Base-by-base conservation (phyloP, 2,797 vertebrate species). In the Catamblyrhynchus diadema region DNA sequence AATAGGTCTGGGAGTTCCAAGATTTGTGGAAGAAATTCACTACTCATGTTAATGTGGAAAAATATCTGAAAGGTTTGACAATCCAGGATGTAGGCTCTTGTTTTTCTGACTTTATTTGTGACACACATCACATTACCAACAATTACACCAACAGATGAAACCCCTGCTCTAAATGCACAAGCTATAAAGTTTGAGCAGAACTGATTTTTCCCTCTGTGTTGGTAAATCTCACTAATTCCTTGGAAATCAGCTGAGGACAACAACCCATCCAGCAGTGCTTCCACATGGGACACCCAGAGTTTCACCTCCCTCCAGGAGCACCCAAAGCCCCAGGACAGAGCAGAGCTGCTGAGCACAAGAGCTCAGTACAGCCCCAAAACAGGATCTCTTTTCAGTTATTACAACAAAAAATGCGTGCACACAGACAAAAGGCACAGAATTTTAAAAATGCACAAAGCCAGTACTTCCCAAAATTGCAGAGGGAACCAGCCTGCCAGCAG, bases 281-380 rank as follows among this genome's bases (percentile, higher is more conserved):
- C 48, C 2, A 10, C 84, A n/a, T 6, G 41, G 65, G 61, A 75
- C 42, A 32, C 12, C 32, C 21, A 74, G 25, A 3, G 2, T 0
- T 47, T 12, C 80, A n/a, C 61, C 60, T 33, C 32, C 71, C 59
- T 20, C 1, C 6, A 6, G 64, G 61, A 74, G 64, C 60, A n/a
- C 39, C 73, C 86, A 70, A 25, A 54, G 11, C 42, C 47, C 37
- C 54, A 23, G 41, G 35, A 78, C 0, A 1, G 17, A 14, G n/a
- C 9, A 74, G 27, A 59, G 30, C 70, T 30, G 69, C 69, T 50
- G 51, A 3, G 61, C 65, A 35, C 17, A 5, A 28, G 33, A n/a
- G 28, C 32, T 50, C 0, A 0, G 41, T 3, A 35, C 30, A 41
- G 30, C 48, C 47, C 44, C 3, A 0, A 35, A 53, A 14, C 2